These are phyloP conservation scores for Myotis planiceps DNA, from an alignment of 2,797 vertebrate genomes.

Conservation along the genomic window DNA sequence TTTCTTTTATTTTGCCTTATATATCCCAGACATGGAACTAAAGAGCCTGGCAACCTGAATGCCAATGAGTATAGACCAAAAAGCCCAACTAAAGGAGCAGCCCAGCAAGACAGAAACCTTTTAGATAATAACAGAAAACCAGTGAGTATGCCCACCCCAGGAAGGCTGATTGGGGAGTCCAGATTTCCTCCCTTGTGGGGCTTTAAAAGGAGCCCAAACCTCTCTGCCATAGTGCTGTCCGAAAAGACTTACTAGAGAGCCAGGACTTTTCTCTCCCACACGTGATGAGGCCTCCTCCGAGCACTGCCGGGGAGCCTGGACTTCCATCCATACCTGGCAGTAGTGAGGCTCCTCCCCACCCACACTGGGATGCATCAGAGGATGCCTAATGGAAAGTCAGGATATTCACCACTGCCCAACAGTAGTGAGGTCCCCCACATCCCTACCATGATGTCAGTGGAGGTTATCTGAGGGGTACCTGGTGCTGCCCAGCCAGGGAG, in stretches of 20 bases:
- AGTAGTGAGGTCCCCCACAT: neutral
- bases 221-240: neutral
- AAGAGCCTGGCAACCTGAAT: neutral
- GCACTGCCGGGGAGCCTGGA: neutral
- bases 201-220: neutral
- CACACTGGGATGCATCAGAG: neutral
- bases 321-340: neutral
- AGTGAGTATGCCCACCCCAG: neutral
- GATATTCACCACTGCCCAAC: no score
- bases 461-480: neutral
- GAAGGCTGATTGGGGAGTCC: neutral
- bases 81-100: neutral
- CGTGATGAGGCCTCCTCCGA: neutral
- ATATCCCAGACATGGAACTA: no score
- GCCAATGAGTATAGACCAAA: neutral
- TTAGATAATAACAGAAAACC: neutral
- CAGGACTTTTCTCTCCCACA: neutral
- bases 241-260: neutral
- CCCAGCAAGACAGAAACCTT: neutral
- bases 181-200: neutral
- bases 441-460: neutral
- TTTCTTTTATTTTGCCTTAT: neutral
- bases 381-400: neutral
- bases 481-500: neutral
- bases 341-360: neutral